A percentile compares a stretch with the other conserved stretches of the same genome.
phyloP scores from a whole-genome alignment of 2,113 vertebrate species.

The Ceuthmochares aereus region DNA sequence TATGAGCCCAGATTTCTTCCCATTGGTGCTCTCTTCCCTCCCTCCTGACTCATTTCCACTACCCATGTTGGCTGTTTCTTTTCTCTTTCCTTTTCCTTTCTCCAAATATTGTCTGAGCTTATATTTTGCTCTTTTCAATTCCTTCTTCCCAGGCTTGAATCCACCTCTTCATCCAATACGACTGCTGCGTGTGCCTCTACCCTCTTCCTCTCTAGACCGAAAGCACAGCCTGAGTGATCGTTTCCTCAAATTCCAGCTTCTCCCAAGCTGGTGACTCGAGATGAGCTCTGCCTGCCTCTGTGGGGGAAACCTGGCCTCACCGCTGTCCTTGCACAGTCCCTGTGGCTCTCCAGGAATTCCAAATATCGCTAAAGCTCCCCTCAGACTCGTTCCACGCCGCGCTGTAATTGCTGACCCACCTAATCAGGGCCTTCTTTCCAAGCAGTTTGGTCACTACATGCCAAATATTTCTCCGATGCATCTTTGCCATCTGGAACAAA shows the following conservation, averaged over 20 bases:
- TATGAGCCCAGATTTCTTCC: slow-evolving; percentile 16
- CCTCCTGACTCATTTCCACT: slow-evolving; percentile 56
- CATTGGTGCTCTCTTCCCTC: slow-evolving; percentile 25
- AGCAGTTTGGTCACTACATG: not conserved
- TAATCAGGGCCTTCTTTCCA: not conserved
- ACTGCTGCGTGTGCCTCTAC: not conserved
- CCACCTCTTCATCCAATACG: fast-evolving
- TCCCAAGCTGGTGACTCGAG: fast-evolving
- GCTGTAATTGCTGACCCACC: not conserved
- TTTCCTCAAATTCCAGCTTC: not conserved
- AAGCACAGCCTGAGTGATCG: not conserved
- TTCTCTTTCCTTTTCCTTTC: slow-evolving; percentile 34
- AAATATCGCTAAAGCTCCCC: not conserved
- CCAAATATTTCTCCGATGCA: not conserved
- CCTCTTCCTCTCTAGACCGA: not conserved
- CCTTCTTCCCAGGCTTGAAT: not conserved
- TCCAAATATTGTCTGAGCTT: not conserved
- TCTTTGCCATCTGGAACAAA: not conserved
- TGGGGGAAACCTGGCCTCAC: not conserved
- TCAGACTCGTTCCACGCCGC: not conserved
- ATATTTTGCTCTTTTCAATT: slow-evolving; percentile 18
- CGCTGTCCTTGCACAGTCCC: fast-evolving
- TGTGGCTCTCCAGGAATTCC: not conserved
- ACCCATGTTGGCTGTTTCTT: slow-evolving; percentile 4
- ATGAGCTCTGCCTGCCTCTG: fast-evolving